Percentiles rank a stretch among this genome's conserved stretches.
These are phyloP conservation scores for Luehdorfia chinensis DNA, from an alignment of 1,140 invertebrate species.

Conservation along the genomic window DNA sequence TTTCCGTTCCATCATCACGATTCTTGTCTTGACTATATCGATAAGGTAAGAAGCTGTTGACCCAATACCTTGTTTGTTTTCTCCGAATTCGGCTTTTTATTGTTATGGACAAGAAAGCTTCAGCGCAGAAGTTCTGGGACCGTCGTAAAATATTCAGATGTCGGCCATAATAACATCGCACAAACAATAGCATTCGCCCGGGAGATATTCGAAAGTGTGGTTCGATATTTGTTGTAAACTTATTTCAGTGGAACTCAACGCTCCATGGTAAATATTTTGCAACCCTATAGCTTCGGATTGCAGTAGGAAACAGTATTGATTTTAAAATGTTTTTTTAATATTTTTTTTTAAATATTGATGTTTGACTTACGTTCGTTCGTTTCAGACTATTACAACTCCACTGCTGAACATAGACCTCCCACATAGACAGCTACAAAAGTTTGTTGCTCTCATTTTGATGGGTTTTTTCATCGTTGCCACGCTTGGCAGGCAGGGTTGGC, in stretches of 20 bases:
- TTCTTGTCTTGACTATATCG: no score
- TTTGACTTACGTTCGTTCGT: no score
- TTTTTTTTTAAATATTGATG: no score
- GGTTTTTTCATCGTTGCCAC: no score
- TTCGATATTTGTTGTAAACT: conserved; percentile 8
- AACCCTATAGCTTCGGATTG: background rate
- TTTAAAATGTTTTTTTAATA: background rate
- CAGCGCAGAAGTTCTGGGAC: conserved; percentile 24
- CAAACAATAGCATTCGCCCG: conserved; percentile 31
- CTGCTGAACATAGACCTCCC: no score
- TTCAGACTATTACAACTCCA: no score
- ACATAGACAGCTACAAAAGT: no score
- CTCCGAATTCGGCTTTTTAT: background rate
- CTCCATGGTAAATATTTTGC: conserved; percentile 1
- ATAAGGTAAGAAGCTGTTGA: background rate
- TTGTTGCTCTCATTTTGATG: no score
- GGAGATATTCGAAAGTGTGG: background rate
- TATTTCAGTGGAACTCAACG: conserved; percentile 1
- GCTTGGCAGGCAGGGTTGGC: no score
- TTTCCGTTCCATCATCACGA: no score
- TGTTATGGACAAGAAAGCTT: conserved; percentile 19
- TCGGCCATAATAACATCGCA: conserved; percentile 28
- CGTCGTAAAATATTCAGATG: conserved; percentile 44
- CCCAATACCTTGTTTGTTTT: conserved; percentile 12
- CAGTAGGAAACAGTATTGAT: no score